Percentiles rank a stretch among this genome's conserved stretches.
Conservation (phyloP, 1,140 invertebrate species). For the Vanessa tameamea region DNA sequence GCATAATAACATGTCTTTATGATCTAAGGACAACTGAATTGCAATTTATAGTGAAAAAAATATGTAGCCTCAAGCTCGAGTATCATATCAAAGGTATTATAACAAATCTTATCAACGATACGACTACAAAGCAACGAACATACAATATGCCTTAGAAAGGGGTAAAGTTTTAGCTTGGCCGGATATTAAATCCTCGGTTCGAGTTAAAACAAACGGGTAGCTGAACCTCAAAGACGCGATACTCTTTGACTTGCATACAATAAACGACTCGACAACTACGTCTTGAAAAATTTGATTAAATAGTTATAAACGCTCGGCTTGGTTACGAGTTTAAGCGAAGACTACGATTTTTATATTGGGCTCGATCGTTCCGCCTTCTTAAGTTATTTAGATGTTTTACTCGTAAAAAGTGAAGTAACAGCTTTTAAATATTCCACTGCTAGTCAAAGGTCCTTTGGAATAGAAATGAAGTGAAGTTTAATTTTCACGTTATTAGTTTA, state of each 20-base stretch:
- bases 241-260: slow-evolving; percentile 21
- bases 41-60: too few species aligned
- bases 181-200: slow-evolving; percentile 38
- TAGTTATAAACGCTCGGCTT: not conserved
- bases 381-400: too few species aligned
- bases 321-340: not conserved
- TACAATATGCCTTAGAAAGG: not conserved
- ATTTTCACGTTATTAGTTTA: too few species aligned
- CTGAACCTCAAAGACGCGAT: slow-evolving; percentile 14
- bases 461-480: too few species aligned
- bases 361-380: not conserved
- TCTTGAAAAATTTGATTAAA: slow-evolving; percentile 22
- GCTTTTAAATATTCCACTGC: too few species aligned
- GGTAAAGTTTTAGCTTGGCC: slow-evolving; percentile 22
- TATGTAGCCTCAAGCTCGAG: too few species aligned
- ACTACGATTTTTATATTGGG: not conserved
- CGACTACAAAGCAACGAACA: not conserved
- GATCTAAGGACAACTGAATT: too few species aligned
- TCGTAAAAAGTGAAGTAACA: too few species aligned
- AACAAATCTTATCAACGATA: not conserved
- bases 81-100: not conserved
- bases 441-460: too few species aligned
- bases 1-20: too few species aligned
- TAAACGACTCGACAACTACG: slow-evolving; percentile 7
- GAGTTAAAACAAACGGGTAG: slow-evolving; percentile 30